Conservation (phyloP, 2,797 vertebrate genomes). For the Borostomias antarcticus region DNA sequence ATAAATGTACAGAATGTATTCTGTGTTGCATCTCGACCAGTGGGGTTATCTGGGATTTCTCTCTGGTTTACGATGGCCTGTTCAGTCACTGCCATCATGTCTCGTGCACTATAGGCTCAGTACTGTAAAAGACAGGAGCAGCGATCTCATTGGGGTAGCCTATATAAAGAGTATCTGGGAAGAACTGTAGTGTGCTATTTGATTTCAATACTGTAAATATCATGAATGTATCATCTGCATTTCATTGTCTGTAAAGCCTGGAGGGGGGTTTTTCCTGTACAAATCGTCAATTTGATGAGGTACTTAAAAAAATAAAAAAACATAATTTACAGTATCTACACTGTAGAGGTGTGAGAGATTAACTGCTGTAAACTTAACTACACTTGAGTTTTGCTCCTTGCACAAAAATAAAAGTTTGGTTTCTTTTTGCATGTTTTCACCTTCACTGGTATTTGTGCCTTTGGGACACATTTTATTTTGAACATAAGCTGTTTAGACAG, state of each 20-base stretch:
- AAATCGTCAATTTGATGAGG: constrained; percentile 30
- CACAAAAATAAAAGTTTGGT: constrained; percentile 58
- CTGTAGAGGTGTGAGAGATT: too few species aligned
- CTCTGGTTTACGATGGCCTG: constrained; percentile 18
- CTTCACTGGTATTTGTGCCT: constrained; percentile 73
- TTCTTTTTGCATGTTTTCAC: constrained; percentile 68
- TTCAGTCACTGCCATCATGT: constrained; percentile 24
- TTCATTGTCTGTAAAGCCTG: constrained; percentile 46
- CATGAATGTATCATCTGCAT: constrained; percentile 64
- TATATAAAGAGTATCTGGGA: constrained; percentile 31
- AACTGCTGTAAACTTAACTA: constrained; percentile 64
- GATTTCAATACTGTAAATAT: constrained; percentile 66
- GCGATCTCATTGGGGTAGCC: constrained; percentile 30
- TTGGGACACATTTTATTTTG: constrained; percentile 54
- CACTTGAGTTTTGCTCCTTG: constrained; percentile 75
- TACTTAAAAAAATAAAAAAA: too few species aligned
- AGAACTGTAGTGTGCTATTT: constrained; percentile 22
- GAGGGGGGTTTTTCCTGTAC: constrained; percentile 40
- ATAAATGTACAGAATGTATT: constrained; percentile 17
- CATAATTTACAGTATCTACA: too few species aligned
- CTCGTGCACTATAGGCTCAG: constrained; percentile 38
- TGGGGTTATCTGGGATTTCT: neutral
- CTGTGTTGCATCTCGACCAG: constrained; percentile 13
- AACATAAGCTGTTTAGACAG: constrained; percentile 45
- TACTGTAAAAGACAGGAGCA: constrained; percentile 39